These are phyloP conservation scores for Nerophis lumbriciformis DNA, from an alignment of 2,113 vertebrate species.

Conservation along the genomic window DNA sequence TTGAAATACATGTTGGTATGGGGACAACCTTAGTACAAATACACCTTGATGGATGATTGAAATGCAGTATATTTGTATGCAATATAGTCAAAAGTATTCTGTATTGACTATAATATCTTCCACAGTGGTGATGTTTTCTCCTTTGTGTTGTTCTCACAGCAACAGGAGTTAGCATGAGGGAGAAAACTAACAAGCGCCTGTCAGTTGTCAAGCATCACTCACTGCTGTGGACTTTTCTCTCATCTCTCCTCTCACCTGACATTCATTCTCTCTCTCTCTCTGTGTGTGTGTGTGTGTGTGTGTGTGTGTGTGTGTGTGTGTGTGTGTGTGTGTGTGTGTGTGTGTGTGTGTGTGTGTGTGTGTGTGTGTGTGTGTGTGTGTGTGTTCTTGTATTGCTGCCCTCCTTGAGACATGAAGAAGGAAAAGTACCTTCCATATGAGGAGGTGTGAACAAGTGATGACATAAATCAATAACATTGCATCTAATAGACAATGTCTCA, in stretches of 20 bases:
- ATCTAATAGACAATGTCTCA: too few species aligned
- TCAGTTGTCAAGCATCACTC: slow-evolving; percentile 81
- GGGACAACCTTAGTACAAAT: too few species aligned
- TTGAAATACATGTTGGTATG: too few species aligned
- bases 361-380: slow-evolving; percentile 42
- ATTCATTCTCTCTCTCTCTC: slow-evolving; percentile 31
- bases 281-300: slow-evolving; percentile 16
- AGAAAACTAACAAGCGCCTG: slow-evolving; percentile 87
- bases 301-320: slow-evolving; percentile 60
- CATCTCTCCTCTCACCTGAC: slow-evolving; percentile 77
- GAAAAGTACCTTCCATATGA: too few species aligned
- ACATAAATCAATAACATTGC: too few species aligned
- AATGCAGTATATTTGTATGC: too few species aligned
- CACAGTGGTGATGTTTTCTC: slow-evolving; percentile 20
- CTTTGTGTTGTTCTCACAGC: slow-evolving; percentile 45
- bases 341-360: slow-evolving; percentile 31
- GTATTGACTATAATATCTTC: not conserved
- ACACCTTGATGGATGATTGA: too few species aligned
- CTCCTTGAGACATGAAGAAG: too few species aligned
- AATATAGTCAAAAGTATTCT: too few species aligned
- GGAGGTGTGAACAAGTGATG: too few species aligned
- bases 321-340: slow-evolving; percentile 22
- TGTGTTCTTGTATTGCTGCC: not conserved
- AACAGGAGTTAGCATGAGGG: slow-evolving; percentile 72
- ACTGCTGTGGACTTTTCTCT: slow-evolving; percentile 83